Evolutionary conservation across 92 coral and sea anemone species (phyloP), one percentile per base, ranked within the genome.

Genomic region (Epizoanthus scotinus): DNA sequence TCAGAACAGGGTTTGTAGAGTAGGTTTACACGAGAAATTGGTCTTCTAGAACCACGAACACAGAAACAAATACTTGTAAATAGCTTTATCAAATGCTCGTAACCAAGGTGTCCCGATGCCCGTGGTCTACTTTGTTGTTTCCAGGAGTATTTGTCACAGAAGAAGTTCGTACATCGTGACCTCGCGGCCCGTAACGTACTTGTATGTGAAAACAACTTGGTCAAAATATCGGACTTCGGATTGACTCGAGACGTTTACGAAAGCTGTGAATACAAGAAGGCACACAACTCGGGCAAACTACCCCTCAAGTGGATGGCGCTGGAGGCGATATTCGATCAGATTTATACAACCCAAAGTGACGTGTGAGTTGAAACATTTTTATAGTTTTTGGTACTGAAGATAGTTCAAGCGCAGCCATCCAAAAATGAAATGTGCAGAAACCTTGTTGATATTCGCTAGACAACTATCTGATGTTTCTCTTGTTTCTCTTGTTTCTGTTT

Each of bases 241-340:
- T 78, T 92, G 82, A 90, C 97, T 1, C 88, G 97, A 24, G 94
- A 92, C 74, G 94, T 92, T 12, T 92, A 90, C 73, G 94, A 87
- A 73, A 92, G 91, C 84, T 82, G 90, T 49, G 92, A 92, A 42
- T 92, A 92, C 64, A 93, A 90, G 26, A 92, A 88, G 34, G 75
- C 90, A 2, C 87, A 88, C 71, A 87, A 72, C 50, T 70, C 88
- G 0, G 92, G 94, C 18, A 92, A 92, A 63, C 89, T 92, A 4
- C 97, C 97, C 0, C 80, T 92, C 59, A 92, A 92, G 52, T 92
- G 97, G 97, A 92, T 92, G 97, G 97, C 97, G 2, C 87, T 85
- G 5, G 97, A 92, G 57, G 88, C 97, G 24, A 80, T 92, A 72
- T 90, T 85, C 63, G 91, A 92, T 28, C 89, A 90, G 24, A 79